Evolutionary conservation across 2,888 invertebrate species (phyloP).

Genomic region (Ethmia dodecea): DNA sequence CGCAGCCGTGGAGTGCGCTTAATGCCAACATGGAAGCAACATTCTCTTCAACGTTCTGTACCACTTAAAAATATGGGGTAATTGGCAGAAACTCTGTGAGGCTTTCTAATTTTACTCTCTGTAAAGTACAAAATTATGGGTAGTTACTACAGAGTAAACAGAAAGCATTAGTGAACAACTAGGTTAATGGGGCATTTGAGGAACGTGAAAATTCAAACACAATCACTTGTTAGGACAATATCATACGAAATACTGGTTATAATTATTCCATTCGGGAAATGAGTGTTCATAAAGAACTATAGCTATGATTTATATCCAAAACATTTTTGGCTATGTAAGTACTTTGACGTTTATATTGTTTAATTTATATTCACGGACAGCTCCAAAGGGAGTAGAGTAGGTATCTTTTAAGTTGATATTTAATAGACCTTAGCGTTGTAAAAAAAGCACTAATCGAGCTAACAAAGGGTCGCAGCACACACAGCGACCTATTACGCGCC

Average conservation of each 20-base stretch:
- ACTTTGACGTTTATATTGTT: too few relatives aligned
- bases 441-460: slow-evolving; percentile 46
- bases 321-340: too few relatives aligned
- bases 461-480: slow-evolving; percentile 49
- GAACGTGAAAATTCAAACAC: too few relatives aligned
- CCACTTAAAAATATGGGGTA: slow-evolving; percentile 1
- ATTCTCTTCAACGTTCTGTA: slow-evolving; percentile 2
- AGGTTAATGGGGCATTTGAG: slow-evolving; percentile 3
- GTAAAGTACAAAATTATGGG: background rate
- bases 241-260: too few relatives aligned
- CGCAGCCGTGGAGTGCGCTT: slow-evolving; percentile 10
- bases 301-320: too few relatives aligned
- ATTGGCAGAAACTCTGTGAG: background rate
- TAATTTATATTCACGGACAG: too few relatives aligned
- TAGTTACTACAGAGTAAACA: background rate
- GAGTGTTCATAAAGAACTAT: too few relatives aligned
- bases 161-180: slow-evolving; percentile 4
- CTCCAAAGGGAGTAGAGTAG: too few relatives aligned
- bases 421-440: slow-evolving; percentile 51
- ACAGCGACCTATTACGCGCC: slow-evolving; percentile 34
- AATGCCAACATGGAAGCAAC: slow-evolving; percentile 18
- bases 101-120: background rate
- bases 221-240: too few relatives aligned
- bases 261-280: too few relatives aligned
- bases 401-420: slow-evolving; percentile 40